These are phyloP conservation scores for Esox masquinongy DNA, from an alignment of 2,797 vertebrate genomes.

Conservation along the genomic window DNA sequence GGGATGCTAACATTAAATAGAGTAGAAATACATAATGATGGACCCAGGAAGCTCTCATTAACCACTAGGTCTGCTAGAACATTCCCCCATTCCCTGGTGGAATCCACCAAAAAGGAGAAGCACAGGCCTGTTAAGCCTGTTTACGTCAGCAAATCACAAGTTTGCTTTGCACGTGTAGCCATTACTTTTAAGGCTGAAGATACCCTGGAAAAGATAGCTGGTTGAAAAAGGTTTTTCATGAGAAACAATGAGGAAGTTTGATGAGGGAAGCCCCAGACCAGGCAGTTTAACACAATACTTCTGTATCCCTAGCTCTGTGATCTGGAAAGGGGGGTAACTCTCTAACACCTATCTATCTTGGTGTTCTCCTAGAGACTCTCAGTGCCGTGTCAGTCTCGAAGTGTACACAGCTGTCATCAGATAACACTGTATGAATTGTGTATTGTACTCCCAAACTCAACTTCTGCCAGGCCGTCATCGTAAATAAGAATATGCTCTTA, in stretches of 20 bases:
- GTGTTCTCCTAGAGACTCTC: not conserved
- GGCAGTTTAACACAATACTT: not conserved
- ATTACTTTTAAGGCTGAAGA: slow-evolving; percentile 43
- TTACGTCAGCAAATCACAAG: slow-evolving; percentile 28
- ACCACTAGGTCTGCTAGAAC: slow-evolving; percentile 42
- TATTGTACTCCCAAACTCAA: not conserved
- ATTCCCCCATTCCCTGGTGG: slow-evolving; percentile 32
- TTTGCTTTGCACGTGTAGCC: slow-evolving; percentile 11
- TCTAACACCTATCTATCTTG: not conserved
- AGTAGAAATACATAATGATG: slow-evolving; percentile 44
- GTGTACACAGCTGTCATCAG: not conserved
- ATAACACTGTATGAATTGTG: not conserved
- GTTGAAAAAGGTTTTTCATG: slow-evolving; percentile 18
- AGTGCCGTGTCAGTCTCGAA: no score
- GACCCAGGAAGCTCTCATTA: slow-evolving; percentile 51
- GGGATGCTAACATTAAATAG: slow-evolving; percentile 45
- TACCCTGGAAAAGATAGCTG: slow-evolving; percentile 21
- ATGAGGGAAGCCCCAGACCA: slow-evolving; percentile 11
- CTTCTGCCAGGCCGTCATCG: not conserved
- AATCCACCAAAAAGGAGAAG: slow-evolving; percentile 21
- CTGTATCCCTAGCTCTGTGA: not conserved
- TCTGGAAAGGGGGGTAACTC: not conserved
- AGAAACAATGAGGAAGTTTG: slow-evolving; percentile 9
- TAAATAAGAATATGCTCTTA: not conserved
- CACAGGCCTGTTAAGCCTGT: slow-evolving; percentile 15